A percentile compares a stretch with the other conserved stretches of the same genome.
These are phyloP conservation scores for Tipula vernalis DNA, from an alignment of 2,888 invertebrate species.

Conservation along the genomic window DNA sequence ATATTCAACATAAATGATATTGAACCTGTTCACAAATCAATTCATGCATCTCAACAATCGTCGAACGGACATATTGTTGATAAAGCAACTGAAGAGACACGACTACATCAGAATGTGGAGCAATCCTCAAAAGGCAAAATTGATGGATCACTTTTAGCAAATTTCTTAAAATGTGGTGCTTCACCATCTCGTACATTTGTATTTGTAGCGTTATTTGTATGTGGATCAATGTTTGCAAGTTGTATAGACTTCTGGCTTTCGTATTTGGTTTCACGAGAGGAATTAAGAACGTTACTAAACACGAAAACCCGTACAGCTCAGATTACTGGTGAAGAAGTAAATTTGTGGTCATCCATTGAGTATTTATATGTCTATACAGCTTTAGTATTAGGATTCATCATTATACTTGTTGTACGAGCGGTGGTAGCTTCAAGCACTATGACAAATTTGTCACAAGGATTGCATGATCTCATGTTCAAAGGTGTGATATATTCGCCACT, in stretches of 20 bases:
- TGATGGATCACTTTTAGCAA: conserved; percentile 25
- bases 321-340: background rate
- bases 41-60: conserved; percentile 14
- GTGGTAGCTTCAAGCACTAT: background rate
- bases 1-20: conserved; percentile 29
- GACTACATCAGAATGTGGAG: conserved; percentile 23
- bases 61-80: background rate
- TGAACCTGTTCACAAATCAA: conserved; percentile 22
- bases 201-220: background rate
- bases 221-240: background rate
- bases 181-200: background rate
- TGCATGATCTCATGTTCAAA: conserved; percentile 60
- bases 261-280: background rate
- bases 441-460: conserved; percentile 38
- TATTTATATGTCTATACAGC: background rate
- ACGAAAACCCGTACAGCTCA: background rate
- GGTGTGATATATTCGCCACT: conserved; percentile 38
- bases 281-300: background rate
- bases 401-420: conserved; percentile 43
- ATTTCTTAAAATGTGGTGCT: background rate
- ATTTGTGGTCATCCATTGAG: background rate
- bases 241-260: background rate
- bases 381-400: background rate
- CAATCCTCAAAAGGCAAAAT: conserved; percentile 35
- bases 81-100: background rate